Conservation (phyloP, 2,797 vertebrate species). For the Melanotaenia maccullochi region DNA sequence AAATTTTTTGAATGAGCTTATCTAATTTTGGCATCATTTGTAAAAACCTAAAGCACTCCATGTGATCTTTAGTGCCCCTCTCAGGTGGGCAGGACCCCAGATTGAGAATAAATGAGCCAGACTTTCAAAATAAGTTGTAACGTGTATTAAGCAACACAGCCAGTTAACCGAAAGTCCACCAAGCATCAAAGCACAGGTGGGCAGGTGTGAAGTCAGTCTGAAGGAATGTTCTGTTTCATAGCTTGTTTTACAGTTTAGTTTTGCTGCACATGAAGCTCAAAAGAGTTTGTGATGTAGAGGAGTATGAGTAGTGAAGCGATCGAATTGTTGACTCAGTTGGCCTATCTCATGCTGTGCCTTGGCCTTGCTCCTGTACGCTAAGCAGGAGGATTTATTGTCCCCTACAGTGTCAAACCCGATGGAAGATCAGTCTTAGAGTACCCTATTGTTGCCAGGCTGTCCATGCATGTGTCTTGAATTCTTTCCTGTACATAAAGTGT, state of each 20-base stretch:
- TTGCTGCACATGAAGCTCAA: slow-evolving; percentile 6
- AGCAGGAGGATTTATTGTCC: slow-evolving; percentile 63
- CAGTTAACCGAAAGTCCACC: not conserved
- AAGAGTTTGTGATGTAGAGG: slow-evolving; percentile 26
- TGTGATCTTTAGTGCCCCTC: no score
- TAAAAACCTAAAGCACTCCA: no score
- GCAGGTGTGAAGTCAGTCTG: slow-evolving; percentile 3
- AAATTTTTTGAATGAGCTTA: no score
- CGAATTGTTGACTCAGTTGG: slow-evolving; percentile 64
- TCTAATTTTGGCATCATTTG: no score
- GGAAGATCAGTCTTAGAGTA: slow-evolving; percentile 43
- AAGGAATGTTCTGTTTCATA: slow-evolving; percentile 21
- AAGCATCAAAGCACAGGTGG: not conserved
- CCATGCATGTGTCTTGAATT: slow-evolving; percentile 10
- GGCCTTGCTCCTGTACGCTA: slow-evolving; percentile 57
- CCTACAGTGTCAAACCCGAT: slow-evolving; percentile 39
- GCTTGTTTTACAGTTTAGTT: slow-evolving; percentile 21
- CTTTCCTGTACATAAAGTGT: slow-evolving; percentile 1
- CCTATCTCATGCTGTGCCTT: slow-evolving; percentile 63
- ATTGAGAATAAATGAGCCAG: not conserved
- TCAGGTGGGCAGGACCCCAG: no score
- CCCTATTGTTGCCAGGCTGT: slow-evolving; percentile 36
- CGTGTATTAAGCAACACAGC: no score
- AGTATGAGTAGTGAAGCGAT: slow-evolving; percentile 45
- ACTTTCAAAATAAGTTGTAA: not conserved